These are phyloP conservation scores for Gallinago nigripennis DNA, from an alignment of 2,797 vertebrate genomes.

Conservation along the genomic window DNA sequence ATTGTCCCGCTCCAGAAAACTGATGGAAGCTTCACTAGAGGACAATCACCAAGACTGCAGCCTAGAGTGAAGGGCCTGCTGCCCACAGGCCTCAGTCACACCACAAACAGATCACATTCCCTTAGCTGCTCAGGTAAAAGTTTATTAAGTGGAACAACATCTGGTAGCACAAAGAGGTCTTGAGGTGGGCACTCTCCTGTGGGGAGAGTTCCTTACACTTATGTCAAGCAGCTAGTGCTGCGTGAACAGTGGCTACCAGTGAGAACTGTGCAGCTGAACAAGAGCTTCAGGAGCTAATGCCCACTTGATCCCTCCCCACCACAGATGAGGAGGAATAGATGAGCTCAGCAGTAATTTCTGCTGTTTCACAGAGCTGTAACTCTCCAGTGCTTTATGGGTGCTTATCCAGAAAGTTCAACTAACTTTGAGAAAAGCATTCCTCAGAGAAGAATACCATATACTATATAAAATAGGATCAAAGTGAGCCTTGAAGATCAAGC, in stretches of 20 bases:
- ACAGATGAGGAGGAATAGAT: neutral
- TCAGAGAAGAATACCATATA: neutral
- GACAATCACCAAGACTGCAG: neutral
- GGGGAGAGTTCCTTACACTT: neutral
- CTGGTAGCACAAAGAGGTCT: neutral
- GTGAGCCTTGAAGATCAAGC: neutral
- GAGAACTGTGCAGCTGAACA: neutral
- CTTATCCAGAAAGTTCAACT: neutral
- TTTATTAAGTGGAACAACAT: neutral
- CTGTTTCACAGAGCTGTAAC: neutral
- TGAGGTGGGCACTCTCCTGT: neutral
- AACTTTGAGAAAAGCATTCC: neutral
- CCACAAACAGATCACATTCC: neutral
- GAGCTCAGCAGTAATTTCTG: neutral
- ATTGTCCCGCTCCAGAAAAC: neutral
- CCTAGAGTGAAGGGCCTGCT: neutral
- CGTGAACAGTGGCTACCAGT: neutral
- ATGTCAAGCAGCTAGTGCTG: neutral
- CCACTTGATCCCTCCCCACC: neutral
- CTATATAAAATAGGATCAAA: neutral
- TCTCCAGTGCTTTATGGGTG: neutral
- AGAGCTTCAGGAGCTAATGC: neutral
- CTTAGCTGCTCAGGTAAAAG: neutral
- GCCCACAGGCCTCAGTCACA: neutral
- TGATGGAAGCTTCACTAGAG: neutral